Percentiles rank a stretch among this genome's conserved stretches.
phyloP scores from a whole-genome alignment of 2,113 vertebrate genomes.

The Hypocryptadius cinnamomeus region DNA sequence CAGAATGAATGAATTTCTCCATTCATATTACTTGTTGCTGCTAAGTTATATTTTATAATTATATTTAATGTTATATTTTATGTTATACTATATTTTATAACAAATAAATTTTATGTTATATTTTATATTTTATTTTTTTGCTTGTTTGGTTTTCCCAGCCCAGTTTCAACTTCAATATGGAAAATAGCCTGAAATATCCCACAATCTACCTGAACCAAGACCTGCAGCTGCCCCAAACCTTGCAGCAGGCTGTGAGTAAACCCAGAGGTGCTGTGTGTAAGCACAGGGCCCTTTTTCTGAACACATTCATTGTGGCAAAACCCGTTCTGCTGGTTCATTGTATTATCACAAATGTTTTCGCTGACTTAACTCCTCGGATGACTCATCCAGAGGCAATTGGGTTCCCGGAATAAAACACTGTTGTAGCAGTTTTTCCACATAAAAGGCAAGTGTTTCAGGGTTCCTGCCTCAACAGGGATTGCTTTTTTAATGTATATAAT shows the following conservation, averaged over 20 bases:
- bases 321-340: constrained; percentile 50
- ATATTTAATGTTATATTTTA: not conserved
- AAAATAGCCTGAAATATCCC: not conserved
- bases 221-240: not conserved
- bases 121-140: not conserved
- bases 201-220: not conserved
- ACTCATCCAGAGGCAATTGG: constrained; percentile 28
- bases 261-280: not conserved
- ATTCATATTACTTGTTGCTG: not conserved
- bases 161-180: accelerated
- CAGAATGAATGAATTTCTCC: not conserved
- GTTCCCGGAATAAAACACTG: constrained; percentile 36
- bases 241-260: not conserved
- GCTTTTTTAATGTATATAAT: not conserved
- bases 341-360: constrained; percentile 32
- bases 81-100: too few relatives aligned
- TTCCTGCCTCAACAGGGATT: not conserved
- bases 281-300: not conserved
- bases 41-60: not conserved
- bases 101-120: too few relatives aligned
- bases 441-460: constrained; percentile 7
- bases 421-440: not conserved
- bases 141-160: not conserved
- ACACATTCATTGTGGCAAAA: constrained; percentile 3
- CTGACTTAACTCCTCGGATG: constrained; percentile 45